Conservation (phyloP, 2,113 vertebrate species). For the Penelope pileata region DNA sequence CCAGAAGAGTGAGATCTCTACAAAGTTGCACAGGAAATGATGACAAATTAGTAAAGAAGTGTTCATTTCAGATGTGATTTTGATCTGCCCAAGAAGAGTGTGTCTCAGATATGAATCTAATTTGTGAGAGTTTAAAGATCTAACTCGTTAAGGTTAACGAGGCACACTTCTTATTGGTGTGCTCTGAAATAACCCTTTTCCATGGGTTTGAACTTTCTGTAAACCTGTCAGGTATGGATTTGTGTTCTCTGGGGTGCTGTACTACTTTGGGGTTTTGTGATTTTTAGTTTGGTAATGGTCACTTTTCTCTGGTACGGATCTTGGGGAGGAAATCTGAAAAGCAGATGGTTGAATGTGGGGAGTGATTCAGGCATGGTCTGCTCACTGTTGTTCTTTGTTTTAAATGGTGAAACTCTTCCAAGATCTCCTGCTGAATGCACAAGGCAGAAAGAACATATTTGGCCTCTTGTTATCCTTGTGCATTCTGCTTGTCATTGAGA, state of each 20-base stretch:
- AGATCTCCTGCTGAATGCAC: not conserved
- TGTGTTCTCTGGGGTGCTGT: too few species aligned
- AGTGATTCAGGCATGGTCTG: not conserved
- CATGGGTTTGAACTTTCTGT: not conserved
- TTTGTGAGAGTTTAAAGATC: not conserved
- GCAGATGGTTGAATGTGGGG: not conserved
- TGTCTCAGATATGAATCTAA: not conserved
- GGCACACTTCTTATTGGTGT: not conserved
- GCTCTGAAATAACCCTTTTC: not conserved
- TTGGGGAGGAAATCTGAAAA: not conserved
- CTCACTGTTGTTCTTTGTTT: not conserved
- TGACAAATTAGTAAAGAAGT: not conserved
- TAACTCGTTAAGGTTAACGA: not conserved
- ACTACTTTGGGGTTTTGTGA: not conserved
- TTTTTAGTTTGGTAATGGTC: not conserved
- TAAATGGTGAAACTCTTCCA: not conserved
- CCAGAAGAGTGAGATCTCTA: not conserved
- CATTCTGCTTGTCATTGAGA: not conserved
- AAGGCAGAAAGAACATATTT: accelerated
- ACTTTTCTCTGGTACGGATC: not conserved
- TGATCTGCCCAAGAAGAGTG: not conserved
- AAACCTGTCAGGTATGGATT: not conserved
- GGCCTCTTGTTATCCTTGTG: not conserved
- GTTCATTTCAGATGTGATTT: not conserved
- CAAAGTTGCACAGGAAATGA: not conserved